These are phyloP conservation scores for Drosophila dives DNA, from an alignment of 2,888 invertebrate species.

Conservation along the genomic window DNA sequence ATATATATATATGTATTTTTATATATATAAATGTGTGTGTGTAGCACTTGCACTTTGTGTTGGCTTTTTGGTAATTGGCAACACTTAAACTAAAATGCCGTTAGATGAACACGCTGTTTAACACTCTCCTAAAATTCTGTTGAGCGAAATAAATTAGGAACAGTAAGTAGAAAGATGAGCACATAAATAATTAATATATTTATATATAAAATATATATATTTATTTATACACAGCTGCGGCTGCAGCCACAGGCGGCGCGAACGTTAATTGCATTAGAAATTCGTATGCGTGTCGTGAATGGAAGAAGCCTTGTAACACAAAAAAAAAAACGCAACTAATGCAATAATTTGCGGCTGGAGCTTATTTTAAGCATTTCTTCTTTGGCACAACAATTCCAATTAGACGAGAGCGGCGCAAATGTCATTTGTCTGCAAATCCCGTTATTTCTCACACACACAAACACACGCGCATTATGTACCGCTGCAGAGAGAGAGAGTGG, in stretches of 20 bases:
- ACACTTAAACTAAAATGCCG: slow-evolving; percentile 47
- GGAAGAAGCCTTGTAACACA: slow-evolving; percentile 67
- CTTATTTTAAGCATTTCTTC: slow-evolving; percentile 63
- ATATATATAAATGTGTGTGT: slow-evolving; percentile 15
- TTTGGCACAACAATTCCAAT: slow-evolving; percentile 69
- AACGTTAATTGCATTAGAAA: slow-evolving; percentile 75
- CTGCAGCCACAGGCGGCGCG: slow-evolving; percentile 29
- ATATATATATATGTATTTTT: slow-evolving; percentile 8
- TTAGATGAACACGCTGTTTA: slow-evolving; percentile 46
- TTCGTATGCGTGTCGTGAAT: slow-evolving; percentile 70
- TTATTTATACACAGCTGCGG: slow-evolving; percentile 41
- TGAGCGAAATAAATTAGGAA: slow-evolving; percentile 11
- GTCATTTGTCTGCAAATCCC: slow-evolving; percentile 59
- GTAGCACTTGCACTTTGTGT: slow-evolving; percentile 52
- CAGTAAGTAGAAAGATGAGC: slow-evolving; percentile 33
- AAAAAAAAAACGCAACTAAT: slow-evolving; percentile 62
- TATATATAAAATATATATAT: not conserved
- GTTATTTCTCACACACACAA: slow-evolving; percentile 64
- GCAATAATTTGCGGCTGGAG: slow-evolving; percentile 67
- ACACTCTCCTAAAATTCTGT: slow-evolving; percentile 30
- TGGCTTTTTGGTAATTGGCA: slow-evolving; percentile 40
- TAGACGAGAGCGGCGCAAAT: slow-evolving; percentile 64
- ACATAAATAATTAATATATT: slow-evolving; percentile 18
- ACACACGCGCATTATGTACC: slow-evolving; percentile 11
- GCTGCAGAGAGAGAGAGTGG: slow-evolving; percentile 15